Base-by-base conservation (phyloP, 1,140 invertebrate genomes). In the Drosophila miranda region DNA sequence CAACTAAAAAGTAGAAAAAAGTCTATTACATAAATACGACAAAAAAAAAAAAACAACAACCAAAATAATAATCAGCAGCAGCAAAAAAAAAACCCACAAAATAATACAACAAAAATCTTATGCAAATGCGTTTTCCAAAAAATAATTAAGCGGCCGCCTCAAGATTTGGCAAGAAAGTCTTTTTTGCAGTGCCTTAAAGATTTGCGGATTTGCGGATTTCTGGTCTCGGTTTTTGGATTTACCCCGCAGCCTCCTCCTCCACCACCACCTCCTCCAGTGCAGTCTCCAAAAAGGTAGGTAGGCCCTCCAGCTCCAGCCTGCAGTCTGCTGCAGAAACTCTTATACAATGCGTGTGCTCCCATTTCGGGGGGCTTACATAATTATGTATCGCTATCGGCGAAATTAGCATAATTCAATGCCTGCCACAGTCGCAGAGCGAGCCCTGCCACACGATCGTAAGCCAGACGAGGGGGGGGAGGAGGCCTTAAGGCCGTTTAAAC, bases 321-420 rank as follows among this genome's bases (percentile, higher is more conserved):
- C n/a, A n/a, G n/a, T n/a, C n/a, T n/a, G n/a, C 14, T 52, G 9
- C 34, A 38, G 11, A 61, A 75, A 42, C 53, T 43, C 46, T 78
- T 78, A 78, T 74, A 78, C 69, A 78, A 78, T 73, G 58, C 56
- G 70, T 75, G 73, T 75, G 73, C 62, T 75, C 72, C 73, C 56
- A 53, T 69, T 75, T 75, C 38, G 26, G 30, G 21, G 16, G 23
- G 43, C 72, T 60, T 68, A 50, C 42, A 68, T 75, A 81, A 80
- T 80, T 73, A 80, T 80, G 66, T 76, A 81, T 80, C 74, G 73
- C 63, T 68, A 61, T 51, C 61, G 63, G 41, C 16, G 53, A 42
- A 58, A 78, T 82, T 82, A 82, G 81, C 78, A 82, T 83, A 84
- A 84, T 72, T 74, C 70, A 74, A 74, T 74, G 60, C 70, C 48